A percentile compares a stretch with the other conserved stretches of the same genome.
These are phyloP conservation scores for Ganaspis sp. DNA, from an alignment of 1,140 invertebrate species.

Conservation along the genomic window DNA sequence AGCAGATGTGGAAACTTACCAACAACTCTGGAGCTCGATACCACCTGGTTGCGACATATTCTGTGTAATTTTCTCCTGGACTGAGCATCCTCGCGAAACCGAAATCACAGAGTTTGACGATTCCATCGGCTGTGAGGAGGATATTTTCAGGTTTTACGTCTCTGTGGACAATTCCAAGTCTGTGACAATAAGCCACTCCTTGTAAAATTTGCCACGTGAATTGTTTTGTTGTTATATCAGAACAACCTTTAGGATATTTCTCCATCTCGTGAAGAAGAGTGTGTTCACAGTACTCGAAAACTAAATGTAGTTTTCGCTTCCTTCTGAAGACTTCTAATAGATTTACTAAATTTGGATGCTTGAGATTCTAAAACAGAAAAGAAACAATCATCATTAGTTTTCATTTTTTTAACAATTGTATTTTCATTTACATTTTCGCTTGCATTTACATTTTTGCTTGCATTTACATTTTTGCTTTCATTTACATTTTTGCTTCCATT, in stretches of 20 bases:
- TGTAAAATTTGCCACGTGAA: constrained; percentile 97
- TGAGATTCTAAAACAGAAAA: constrained; percentile 91
- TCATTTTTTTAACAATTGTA: no score
- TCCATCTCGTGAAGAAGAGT: constrained; percentile 98
- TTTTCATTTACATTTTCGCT: no score
- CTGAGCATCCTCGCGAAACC: constrained; percentile 98
- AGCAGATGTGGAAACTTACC: constrained; percentile 54
- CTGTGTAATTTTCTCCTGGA: constrained; percentile 98
- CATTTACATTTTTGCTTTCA: no score
- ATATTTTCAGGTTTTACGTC: constrained; percentile 99
- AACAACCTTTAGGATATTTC: constrained; percentile 88
- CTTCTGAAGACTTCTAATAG: constrained; percentile 98
- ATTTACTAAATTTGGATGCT: constrained; percentile 98
- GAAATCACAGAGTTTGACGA: constrained; percentile 99
- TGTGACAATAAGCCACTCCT: constrained; percentile 97
- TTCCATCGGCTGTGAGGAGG: constrained; percentile 92
- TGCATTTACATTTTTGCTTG: no score
- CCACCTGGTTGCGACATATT: constrained; percentile 99
- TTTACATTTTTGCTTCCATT: no score
- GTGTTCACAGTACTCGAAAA: constrained; percentile 99
- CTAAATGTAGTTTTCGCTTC: constrained; percentile 96
- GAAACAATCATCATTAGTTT: no score
- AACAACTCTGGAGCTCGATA: constrained; percentile 97
- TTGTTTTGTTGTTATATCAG: constrained; percentile 91
- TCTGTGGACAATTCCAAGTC: constrained; percentile 96